A percentile compares a stretch with the other conserved stretches of the same genome.
Conservation (phyloP, 2,797 vertebrate genomes). For the Salmo trutta region DNA sequence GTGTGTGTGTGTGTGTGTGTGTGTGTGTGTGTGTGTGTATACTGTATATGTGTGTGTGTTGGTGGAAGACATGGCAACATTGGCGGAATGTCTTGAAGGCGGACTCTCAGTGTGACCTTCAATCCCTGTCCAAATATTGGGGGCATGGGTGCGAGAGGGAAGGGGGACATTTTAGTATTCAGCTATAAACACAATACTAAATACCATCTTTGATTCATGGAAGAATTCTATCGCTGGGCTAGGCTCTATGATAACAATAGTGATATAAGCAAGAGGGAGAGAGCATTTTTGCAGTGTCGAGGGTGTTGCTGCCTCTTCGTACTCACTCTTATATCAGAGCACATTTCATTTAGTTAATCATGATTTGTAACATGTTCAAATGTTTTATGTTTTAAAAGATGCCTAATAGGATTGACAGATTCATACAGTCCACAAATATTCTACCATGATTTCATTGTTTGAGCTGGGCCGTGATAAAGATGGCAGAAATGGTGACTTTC, state of each 20-base stretch:
- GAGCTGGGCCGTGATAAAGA: background rate
- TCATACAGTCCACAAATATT: background rate
- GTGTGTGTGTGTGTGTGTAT: no score
- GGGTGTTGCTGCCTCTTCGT: background rate
- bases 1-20: slow-evolving; percentile 15
- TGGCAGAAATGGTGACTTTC: slow-evolving; percentile 28
- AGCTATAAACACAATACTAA: slow-evolving; percentile 1
- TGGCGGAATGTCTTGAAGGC: slow-evolving; percentile 57
- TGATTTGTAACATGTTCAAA: background rate
- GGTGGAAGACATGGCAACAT: slow-evolving; percentile 58
- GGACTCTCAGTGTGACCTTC: slow-evolving; percentile 54
- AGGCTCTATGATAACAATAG: slow-evolving; percentile 5
- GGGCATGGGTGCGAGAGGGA: slow-evolving; percentile 18
- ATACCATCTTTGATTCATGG: slow-evolving; percentile 8
- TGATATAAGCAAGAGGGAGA: background rate
- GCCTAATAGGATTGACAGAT: background rate
- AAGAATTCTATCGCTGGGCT: slow-evolving; percentile 1
- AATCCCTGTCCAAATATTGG: slow-evolving; percentile 51
- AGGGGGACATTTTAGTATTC: slow-evolving; percentile 4
- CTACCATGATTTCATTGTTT: slow-evolving; percentile 1
- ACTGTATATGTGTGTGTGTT: slow-evolving; percentile 18
- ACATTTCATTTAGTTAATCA: background rate
- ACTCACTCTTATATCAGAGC: background rate
- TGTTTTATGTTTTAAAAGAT: background rate
- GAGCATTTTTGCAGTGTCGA: background rate